Conservation (phyloP, 2,797 vertebrate genomes). For the Choloepus didactylus region DNA sequence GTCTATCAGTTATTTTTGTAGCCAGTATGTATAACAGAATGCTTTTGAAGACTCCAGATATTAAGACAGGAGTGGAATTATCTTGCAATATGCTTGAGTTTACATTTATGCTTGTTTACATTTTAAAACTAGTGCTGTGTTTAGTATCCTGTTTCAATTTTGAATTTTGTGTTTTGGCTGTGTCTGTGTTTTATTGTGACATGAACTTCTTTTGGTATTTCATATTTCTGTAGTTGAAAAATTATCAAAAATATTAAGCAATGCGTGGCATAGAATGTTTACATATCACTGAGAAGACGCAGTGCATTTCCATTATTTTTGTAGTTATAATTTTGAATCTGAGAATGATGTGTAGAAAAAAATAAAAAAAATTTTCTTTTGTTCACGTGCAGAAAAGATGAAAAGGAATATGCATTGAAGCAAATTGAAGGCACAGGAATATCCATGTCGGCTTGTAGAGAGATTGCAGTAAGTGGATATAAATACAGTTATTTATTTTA, state of each 20-base stretch:
- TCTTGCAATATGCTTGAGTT: slow-evolving; percentile 68
- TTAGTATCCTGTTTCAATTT: slow-evolving; percentile 69
- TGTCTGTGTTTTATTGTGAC: slow-evolving; percentile 71
- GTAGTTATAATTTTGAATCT: slow-evolving; percentile 57
- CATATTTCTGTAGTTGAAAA: slow-evolving; percentile 67
- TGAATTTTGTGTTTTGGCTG: slow-evolving; percentile 72
- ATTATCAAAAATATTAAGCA: slow-evolving; percentile 66
- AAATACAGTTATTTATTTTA: slow-evolving; percentile 66
- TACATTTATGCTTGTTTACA: slow-evolving; percentile 73
- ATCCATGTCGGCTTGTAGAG: slow-evolving; percentile 99
- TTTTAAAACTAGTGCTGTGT: slow-evolving; percentile 65
- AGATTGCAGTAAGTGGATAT: slow-evolving; percentile 96
- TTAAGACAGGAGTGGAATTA: slow-evolving; percentile 70
- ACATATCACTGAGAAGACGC: slow-evolving; percentile 41
- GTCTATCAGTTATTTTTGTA: slow-evolving; percentile 64
- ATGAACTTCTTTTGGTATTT: slow-evolving; percentile 70
- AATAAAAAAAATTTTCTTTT: slow-evolving; percentile 72
- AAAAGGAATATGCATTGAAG: slow-evolving; percentile 99
- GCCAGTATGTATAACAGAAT: slow-evolving; percentile 59
- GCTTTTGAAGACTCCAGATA: slow-evolving; percentile 68
- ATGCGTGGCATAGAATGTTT: slow-evolving; percentile 44
- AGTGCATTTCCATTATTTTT: slow-evolving; percentile 63
- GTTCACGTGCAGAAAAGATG: slow-evolving; percentile 94
- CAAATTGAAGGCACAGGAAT: slow-evolving; percentile 99
- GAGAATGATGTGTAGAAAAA: slow-evolving; percentile 75